Base-by-base conservation (phyloP, 92 coral and sea anemone genomes). In the Galaxea fascicularis region DNA sequence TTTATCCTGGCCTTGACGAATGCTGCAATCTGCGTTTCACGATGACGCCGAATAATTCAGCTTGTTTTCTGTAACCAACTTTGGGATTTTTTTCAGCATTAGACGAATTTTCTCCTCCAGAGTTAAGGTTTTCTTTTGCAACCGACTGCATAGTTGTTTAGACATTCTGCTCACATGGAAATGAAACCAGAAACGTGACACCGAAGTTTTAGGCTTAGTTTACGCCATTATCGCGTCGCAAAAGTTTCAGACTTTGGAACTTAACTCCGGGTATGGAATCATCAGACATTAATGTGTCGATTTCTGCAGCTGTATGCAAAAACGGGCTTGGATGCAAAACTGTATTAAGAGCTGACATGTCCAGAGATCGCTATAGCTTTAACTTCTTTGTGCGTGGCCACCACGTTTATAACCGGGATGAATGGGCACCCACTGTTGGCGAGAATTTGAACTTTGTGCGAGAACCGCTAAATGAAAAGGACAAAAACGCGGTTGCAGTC, bases 51-150 rank as follows among this genome's bases (percentile, higher is more conserved):
- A 83, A 59, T 62, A 83, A 58, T 58, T 71, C 62, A 54, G 79
- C 87, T 65, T 73, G 76, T 82, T 82, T 82, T 82, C 71, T 72
- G 71, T 41, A 83, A 57, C 87, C 87, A 72, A 41, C 58, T 83
- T 73, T 73, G 28, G 80, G 87, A 83, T 73, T 66, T 64, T 83
- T 75, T 73, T 83, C 30, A 35, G 71, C 73, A 73, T 72, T 67
- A 76, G 73, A 57, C 73, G 62, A 59, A 73, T 45, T 82, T 72
- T 82, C 72, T 72, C 73, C 51, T 73, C 31, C 17, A 60, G 73
- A 57, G 80, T n/a, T 67, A 82, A 73, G 65, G 65, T 83, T 83
- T 83, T 73, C 71, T 58, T 57, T 72, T 73, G n/a, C 63, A 73
- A 47, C 58, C 31, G 44, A 21, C 28, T 53, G 63, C 78, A 73